A percentile compares a stretch with the other conserved stretches of the same genome.
Evolutionary conservation across 2,113 vertebrate species (phyloP).

Genomic region (Tauraco erythrolophus): DNA sequence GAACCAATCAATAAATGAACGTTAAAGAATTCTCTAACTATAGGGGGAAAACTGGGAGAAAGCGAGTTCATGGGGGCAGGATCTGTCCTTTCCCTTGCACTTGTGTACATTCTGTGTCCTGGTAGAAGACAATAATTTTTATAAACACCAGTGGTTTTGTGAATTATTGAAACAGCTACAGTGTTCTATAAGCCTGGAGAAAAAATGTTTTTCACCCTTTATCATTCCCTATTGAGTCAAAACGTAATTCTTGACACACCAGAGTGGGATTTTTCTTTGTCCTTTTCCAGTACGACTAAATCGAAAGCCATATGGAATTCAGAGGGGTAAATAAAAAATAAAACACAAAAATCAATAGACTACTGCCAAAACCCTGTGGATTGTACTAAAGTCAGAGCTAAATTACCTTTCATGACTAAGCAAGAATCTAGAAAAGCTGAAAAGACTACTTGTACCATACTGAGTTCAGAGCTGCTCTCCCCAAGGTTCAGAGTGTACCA

Average conservation of each 20-base stretch:
- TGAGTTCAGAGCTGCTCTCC: neutral
- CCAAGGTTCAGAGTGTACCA: neutral
- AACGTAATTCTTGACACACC: slow-evolving; percentile 30
- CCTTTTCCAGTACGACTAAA: slow-evolving; percentile 47
- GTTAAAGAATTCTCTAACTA: neutral
- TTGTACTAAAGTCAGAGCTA: slow-evolving; percentile 10
- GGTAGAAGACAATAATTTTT: neutral
- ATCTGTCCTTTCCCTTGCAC: neutral
- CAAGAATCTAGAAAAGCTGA: slow-evolving; percentile 19
- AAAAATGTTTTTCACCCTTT: slow-evolving; percentile 10
- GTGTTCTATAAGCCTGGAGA: neutral
- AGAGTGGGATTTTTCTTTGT: slow-evolving; percentile 51
- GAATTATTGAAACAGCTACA: slow-evolving; percentile 48
- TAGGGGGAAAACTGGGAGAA: neutral
- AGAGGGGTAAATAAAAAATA: slow-evolving; percentile 66
- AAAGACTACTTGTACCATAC: neutral
- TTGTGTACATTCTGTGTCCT: neutral
- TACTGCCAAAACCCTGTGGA: slow-evolving; percentile 46
- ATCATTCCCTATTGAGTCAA: slow-evolving; percentile 26
- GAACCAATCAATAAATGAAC: neutral
- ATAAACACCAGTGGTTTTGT: neutral
- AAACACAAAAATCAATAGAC: slow-evolving; percentile 59
- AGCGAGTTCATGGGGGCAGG: neutral
- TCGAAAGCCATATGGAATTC: slow-evolving; percentile 51
- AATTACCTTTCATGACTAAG: slow-evolving; percentile 58